Base-by-base conservation (phyloP, 2,797 vertebrate genomes). In the Apodemus agrarius region DNA sequence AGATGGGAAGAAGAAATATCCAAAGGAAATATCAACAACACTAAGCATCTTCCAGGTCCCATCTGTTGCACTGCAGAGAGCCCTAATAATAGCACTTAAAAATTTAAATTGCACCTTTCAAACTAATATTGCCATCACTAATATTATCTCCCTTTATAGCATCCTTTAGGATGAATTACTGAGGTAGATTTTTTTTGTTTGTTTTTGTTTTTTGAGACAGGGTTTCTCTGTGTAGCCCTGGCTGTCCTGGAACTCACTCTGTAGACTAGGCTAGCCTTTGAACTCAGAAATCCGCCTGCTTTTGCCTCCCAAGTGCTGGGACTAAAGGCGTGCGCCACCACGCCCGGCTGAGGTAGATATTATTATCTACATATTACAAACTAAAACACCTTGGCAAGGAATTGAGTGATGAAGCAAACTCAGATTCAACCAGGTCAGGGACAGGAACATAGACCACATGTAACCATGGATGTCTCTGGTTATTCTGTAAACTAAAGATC, bases 31-130 rank as follows among this genome's bases (percentile, higher is more conserved):
- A 97, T 90, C 95, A 97, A 34, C 93, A 96, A 94, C 91, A 89
- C 97, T 91, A 94, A 90, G 90, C 46, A 0, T 94, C 81, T 88
- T 96, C 43, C 95, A 88, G 57, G 49, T 31, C 31, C 96, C 96
- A 97, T 97, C 97, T 97, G 96, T 93, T 96, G 84, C 76, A 78
- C 40, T 96, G 94, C 78, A 83, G 74, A 95, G 21, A 96, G 78
- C 13, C 75, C 90, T 97, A 97, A 97, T 97, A 96, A 97, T 96
- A 96, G 84, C 95, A 57, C 37, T 65, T 96, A 90, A n/a, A 86
- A 92, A 96, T 97, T 97, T 94, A 97, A 97, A 96, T 90, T 96
- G 82, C 54, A 94, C 74, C 85, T 98, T 97, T 96, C 90, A 93
- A 91, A 96, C 78, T 94, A 93, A 95, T 24, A 89, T 95, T 83